A percentile compares a stretch with the other conserved stretches of the same genome.
phyloP scores from a whole-genome alignment of 2,888 invertebrate genomes.

The Malthinus seriepunctatus region DNA sequence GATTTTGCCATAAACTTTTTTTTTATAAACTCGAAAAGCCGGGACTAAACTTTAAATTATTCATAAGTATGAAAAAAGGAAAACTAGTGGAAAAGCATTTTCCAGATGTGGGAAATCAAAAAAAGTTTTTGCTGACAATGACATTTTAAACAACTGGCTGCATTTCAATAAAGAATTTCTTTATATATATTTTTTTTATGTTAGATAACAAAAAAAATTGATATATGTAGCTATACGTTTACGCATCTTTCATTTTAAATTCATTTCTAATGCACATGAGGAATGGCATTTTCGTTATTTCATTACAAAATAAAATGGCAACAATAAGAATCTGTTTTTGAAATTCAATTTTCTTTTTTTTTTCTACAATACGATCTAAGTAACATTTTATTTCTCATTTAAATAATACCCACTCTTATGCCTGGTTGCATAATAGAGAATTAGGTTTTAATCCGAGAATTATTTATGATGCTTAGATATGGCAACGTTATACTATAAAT shows the following conservation, averaged over 20 bases:
- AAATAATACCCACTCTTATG: no score
- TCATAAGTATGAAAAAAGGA: constrained; percentile 7
- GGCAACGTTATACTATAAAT: no score
- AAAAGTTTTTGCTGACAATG: constrained; percentile 25
- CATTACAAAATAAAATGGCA: constrained; percentile 9
- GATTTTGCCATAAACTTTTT: neutral
- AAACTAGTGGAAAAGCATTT: constrained; percentile 26
- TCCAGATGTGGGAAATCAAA: constrained; percentile 24
- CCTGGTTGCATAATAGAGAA: no score
- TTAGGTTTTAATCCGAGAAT: no score
- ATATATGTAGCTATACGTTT: constrained; percentile 28
- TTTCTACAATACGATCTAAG: neutral
- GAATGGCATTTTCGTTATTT: constrained; percentile 4
- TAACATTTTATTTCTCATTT: no score
- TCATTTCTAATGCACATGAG: constrained; percentile 1
- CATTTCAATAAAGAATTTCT: constrained; percentile 29
- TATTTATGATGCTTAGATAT: no score
- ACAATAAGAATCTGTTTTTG: constrained; percentile 3
- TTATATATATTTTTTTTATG: constrained; percentile 8
- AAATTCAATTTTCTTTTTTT: neutral
- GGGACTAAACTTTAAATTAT: constrained; percentile 17
- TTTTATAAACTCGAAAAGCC: constrained; percentile 11
- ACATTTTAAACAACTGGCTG: constrained; percentile 31
- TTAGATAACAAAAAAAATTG: constrained; percentile 5
- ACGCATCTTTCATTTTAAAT: constrained; percentile 7